A percentile compares a stretch with the other conserved stretches of the same genome.
Conservation (phyloP, 2,888 invertebrate genomes). For the Agriopis leucophaearia region DNA sequence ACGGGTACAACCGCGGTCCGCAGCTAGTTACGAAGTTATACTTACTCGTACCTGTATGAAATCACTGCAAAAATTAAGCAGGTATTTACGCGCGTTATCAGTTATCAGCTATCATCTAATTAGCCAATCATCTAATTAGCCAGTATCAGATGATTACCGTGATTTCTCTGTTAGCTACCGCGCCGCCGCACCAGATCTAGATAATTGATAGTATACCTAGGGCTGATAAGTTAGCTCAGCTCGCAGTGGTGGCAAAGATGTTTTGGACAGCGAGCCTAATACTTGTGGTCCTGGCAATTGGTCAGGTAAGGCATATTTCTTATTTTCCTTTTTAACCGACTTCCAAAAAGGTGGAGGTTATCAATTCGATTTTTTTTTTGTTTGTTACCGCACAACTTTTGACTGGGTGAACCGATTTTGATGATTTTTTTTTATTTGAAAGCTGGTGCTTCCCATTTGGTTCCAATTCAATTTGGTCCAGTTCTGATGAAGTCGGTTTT, state of each 20-base stretch:
- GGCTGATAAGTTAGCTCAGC: slow-evolving; percentile 2
- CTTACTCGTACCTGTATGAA: not conserved
- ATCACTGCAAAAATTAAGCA: slow-evolving; percentile 9
- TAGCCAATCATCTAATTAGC: slow-evolving; percentile 27
- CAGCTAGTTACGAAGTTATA: not conserved
- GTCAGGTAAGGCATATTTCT: slow-evolving; percentile 57
- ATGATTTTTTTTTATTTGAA: too few relatives aligned
- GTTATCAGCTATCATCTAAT: slow-evolving; percentile 10
- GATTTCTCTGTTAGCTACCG: slow-evolving; percentile 30
- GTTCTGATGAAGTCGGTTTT: too few relatives aligned
- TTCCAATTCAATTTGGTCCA: too few relatives aligned
- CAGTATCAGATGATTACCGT: slow-evolving; percentile 22
- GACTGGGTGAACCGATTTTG: too few relatives aligned
- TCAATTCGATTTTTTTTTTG: too few relatives aligned
- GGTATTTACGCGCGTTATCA: not conserved
- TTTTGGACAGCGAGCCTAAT: slow-evolving; percentile 57
- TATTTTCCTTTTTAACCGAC: too few relatives aligned
- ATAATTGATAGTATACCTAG: slow-evolving; percentile 32
- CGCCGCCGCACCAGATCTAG: slow-evolving; percentile 18
- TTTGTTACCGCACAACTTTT: too few relatives aligned
- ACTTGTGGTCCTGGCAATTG: slow-evolving; percentile 53
- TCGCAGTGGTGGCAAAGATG: slow-evolving; percentile 59
- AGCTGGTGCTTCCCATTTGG: too few relatives aligned
- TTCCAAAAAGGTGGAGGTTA: too few relatives aligned
- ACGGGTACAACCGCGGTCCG: too few relatives aligned